phyloP scores from a whole-genome alignment of 1,140 invertebrate genomes.

The Caenorhabditis latens region DNA sequence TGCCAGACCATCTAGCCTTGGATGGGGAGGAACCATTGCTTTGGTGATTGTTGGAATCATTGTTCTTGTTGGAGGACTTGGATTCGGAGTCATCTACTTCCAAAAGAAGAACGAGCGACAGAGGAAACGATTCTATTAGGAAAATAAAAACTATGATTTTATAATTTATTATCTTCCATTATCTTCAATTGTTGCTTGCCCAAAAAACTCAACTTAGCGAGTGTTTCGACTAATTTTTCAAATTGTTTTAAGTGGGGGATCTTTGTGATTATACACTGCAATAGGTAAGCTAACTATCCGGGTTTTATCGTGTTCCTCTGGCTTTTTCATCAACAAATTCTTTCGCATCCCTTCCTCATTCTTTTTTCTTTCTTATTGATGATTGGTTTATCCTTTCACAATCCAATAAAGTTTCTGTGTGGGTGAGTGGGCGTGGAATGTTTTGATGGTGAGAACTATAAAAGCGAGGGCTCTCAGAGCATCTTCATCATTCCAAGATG shows the following conservation, averaged over 20 bases:
- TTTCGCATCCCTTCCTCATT: not conserved
- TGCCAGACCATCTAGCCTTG: conserved; percentile 73
- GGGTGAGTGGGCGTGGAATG: not conserved
- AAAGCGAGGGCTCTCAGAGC: not conserved
- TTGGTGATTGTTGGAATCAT: conserved; percentile 74
- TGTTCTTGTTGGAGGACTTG: conserved; percentile 71
- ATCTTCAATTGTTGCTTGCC: conserved; percentile 24
- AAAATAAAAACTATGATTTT: conserved; percentile 10
- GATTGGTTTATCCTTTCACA: not conserved
- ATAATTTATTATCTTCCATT: not conserved
- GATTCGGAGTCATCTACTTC: conserved; percentile 72
- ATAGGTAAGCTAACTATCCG: conserved; percentile 30
- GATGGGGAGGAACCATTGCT: conserved; percentile 73
- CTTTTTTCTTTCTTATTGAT: not conserved
- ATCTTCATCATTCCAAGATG: not conserved
- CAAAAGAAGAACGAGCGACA: conserved; percentile 72
- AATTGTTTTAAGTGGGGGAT: conserved; percentile 7
- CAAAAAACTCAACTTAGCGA: not conserved
- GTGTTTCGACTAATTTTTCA: not conserved
- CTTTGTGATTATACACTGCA: conserved; percentile 30
- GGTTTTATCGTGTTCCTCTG: conserved; percentile 10
- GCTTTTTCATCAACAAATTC: not conserved
- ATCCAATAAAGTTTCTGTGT: conserved; percentile 23
- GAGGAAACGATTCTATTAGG: conserved; percentile 74
- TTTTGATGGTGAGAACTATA: conserved; percentile 2